phyloP scores from a whole-genome alignment of 2,797 vertebrate species.

The Rhinophrynus dorsalis region DNA sequence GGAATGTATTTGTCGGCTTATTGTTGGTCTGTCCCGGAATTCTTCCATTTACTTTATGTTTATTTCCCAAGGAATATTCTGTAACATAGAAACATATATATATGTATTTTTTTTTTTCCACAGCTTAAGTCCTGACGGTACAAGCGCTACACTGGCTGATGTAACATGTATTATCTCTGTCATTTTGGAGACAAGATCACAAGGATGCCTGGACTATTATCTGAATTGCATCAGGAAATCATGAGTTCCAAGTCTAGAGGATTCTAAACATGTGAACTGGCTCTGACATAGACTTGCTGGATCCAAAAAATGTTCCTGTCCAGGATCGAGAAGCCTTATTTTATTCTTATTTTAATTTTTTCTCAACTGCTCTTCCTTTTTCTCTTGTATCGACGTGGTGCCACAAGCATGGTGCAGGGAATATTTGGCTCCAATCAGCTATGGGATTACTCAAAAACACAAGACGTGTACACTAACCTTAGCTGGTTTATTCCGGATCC shows the following conservation, averaged over 20 bases:
- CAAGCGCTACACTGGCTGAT: too few relatives aligned
- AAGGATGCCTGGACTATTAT: neutral
- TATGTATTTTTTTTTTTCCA: too few relatives aligned
- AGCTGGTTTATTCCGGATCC: slow-evolving; percentile 51
- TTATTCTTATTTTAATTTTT: slow-evolving; percentile 55
- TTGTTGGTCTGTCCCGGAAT: too few relatives aligned
- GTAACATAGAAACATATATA: too few relatives aligned
- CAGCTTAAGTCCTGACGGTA: too few relatives aligned
- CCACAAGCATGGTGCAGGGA: slow-evolving; percentile 37
- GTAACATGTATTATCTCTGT: too few relatives aligned
- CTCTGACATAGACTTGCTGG: neutral
- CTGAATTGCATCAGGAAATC: neutral
- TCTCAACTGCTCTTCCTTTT: slow-evolving; percentile 63
- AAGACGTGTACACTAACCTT: slow-evolving; percentile 66
- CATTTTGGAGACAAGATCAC: neutral
- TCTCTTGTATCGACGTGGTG: slow-evolving; percentile 60
- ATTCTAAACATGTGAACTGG: neutral
- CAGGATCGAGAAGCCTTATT: slow-evolving; percentile 56
- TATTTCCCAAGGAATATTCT: too few relatives aligned
- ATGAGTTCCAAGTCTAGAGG: neutral
- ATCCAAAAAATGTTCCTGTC: slow-evolving; percentile 46
- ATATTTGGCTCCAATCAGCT: neutral
- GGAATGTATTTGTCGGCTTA: too few relatives aligned
- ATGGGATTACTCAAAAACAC: slow-evolving; percentile 61
- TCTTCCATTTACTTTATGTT: too few relatives aligned